phyloP scores from a whole-genome alignment of 2,113 vertebrate genomes.

The Gopherus evgoodei region DNA sequence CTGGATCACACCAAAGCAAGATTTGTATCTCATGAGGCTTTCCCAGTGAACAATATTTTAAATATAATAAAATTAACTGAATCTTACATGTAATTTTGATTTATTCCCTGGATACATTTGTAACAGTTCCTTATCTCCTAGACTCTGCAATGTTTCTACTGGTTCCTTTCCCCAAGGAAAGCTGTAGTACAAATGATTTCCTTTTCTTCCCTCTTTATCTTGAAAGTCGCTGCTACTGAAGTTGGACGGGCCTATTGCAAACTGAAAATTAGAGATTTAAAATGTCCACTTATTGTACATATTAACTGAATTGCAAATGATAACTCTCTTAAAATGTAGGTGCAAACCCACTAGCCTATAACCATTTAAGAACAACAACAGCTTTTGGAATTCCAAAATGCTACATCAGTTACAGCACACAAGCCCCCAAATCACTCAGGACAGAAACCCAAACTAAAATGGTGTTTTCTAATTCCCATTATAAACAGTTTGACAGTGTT shows the following conservation, averaged over 20 bases:
- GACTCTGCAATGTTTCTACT: conserved; percentile 88
- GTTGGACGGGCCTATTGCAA: conserved; percentile 88
- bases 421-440: background rate
- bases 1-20: background rate
- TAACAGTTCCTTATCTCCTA: conserved; percentile 86
- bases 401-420: background rate
- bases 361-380: background rate
- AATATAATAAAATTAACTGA: background rate
- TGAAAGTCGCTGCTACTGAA: conserved; percentile 87
- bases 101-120: conserved; percentile 76
- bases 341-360: background rate
- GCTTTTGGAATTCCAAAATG: background rate
- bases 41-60: background rate
- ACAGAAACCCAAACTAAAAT: background rate
- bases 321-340: background rate
- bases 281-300: background rate
- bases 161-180: conserved; percentile 94
- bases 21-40: background rate
- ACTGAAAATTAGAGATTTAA: conserved; percentile 78
- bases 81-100: conserved; percentile 83
- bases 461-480: fast-evolving
- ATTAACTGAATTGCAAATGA: background rate
- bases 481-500: background rate
- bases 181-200: conserved; percentile 83
- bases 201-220: conserved; percentile 79